Conservation (phyloP, 1,140 invertebrate genomes). For the Lordiphosa mommai region DNA sequence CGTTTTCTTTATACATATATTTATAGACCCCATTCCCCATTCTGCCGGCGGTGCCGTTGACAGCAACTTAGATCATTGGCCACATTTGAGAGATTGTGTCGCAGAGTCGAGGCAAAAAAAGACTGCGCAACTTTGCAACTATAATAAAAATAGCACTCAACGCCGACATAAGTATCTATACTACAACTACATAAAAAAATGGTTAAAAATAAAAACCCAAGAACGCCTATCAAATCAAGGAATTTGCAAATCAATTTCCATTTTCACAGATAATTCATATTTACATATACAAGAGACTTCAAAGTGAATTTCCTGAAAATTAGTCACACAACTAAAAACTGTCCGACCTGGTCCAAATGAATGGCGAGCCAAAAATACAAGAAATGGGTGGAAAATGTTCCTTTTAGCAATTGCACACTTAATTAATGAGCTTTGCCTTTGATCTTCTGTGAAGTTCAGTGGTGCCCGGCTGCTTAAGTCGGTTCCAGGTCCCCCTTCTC, state of each 20-base stretch:
- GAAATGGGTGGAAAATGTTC: constrained; percentile 13
- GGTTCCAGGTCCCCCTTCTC: not conserved
- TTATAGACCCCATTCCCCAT: constrained; percentile 34
- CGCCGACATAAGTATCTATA: constrained; percentile 24
- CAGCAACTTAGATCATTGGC: constrained; percentile 69
- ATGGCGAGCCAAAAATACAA: constrained; percentile 19
- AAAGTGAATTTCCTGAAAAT: constrained; percentile 64
- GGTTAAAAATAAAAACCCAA: not conserved
- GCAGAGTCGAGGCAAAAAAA: constrained; percentile 5
- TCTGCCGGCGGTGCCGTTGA: constrained; percentile 33
- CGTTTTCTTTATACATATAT: constrained; percentile 36
- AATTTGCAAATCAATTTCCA: constrained; percentile 45
- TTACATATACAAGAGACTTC: constrained; percentile 41
- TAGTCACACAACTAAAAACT: constrained; percentile 52
- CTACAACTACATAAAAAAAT: constrained; percentile 18
- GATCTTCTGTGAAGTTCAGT: constrained; percentile 68
- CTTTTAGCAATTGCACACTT: constrained; percentile 66
- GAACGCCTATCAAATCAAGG: constrained; percentile 23
- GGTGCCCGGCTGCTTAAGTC: constrained; percentile 20
- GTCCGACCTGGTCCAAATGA: constrained; percentile 13
- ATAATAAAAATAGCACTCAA: constrained; percentile 62
- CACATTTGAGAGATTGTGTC: constrained; percentile 25
- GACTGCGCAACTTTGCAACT: constrained; percentile 65
- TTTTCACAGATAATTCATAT: constrained; percentile 10
- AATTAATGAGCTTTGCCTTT: constrained; percentile 73